These are phyloP conservation scores for Hydropsyche betteni DNA, from an alignment of 2,888 invertebrate species.

Conservation along the genomic window DNA sequence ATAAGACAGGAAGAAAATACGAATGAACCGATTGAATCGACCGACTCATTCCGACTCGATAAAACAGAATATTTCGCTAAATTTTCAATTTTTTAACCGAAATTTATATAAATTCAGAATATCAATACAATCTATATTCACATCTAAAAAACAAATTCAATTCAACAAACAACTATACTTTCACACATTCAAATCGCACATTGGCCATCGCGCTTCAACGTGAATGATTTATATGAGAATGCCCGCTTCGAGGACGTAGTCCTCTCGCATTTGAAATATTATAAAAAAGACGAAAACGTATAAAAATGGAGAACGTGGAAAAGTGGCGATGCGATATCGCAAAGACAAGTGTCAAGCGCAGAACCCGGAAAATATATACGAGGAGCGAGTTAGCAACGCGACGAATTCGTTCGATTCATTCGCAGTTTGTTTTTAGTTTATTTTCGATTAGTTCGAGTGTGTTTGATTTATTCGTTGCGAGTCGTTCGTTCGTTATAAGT, in stretches of 20 bases:
- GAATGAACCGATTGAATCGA: neutral
- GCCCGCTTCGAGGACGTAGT: neutral
- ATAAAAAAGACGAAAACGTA: slow-evolving; percentile 14
- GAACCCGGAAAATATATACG: slow-evolving; percentile 8
- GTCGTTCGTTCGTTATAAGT: too few relatives aligned
- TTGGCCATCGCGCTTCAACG: neutral
- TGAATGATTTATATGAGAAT: slow-evolving; percentile 27
- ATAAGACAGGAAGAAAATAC: slow-evolving; percentile 1
- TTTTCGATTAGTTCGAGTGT: too few relatives aligned
- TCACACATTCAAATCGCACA: too few relatives aligned
- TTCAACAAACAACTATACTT: too few relatives aligned
- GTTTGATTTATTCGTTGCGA: too few relatives aligned
- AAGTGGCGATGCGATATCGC: slow-evolving; percentile 10
- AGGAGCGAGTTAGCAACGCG: neutral
- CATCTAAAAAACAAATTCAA: too few relatives aligned
- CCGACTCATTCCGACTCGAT: neutral
- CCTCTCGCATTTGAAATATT: neutral
- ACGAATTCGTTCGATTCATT: too few relatives aligned
- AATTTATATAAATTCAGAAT: too few relatives aligned
- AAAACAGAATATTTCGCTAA: neutral
- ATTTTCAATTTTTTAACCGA: neutral
- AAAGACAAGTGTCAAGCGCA: slow-evolving; percentile 18
- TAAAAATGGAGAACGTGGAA: neutral
- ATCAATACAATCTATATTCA: too few relatives aligned
- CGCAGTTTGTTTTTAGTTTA: too few relatives aligned